Evolutionary conservation across 2,113 vertebrate species (phyloP).

Genomic region (Uria aalge): DNA sequence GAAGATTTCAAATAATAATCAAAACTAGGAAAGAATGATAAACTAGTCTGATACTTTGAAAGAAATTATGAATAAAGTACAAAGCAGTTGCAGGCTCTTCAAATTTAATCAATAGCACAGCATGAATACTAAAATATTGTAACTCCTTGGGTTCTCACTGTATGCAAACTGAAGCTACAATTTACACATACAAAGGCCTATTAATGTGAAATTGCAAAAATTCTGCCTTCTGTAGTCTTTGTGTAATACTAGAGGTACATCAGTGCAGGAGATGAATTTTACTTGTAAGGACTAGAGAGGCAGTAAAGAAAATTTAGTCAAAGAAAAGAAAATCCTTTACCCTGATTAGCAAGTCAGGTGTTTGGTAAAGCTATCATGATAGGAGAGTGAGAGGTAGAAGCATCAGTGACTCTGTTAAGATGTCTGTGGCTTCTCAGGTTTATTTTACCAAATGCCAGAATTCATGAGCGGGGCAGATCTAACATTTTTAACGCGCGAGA

Average conservation of each 20-base stretch:
- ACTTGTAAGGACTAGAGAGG: background rate
- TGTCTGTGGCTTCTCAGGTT: background rate
- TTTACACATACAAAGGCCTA: background rate
- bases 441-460: background rate
- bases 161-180: background rate
- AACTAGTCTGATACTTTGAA: background rate
- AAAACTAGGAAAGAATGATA: background rate
- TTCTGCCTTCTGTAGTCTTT: background rate
- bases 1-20: background rate
- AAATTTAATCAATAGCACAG: background rate
- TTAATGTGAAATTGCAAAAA: background rate
- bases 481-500: accelerated
- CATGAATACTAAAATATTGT: background rate
- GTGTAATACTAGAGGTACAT: background rate
- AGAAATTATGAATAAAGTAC: background rate
- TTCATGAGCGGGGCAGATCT: background rate
- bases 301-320: background rate
- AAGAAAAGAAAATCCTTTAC: background rate
- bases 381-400: background rate
- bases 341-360: background rate
- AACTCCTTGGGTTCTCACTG: background rate
- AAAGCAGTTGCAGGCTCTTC: background rate
- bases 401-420: background rate
- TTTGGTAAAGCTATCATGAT: background rate
- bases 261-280: background rate